Evolutionary conservation across 2,888 invertebrate species (phyloP).

Genomic region (Heliconius cydno): DNA sequence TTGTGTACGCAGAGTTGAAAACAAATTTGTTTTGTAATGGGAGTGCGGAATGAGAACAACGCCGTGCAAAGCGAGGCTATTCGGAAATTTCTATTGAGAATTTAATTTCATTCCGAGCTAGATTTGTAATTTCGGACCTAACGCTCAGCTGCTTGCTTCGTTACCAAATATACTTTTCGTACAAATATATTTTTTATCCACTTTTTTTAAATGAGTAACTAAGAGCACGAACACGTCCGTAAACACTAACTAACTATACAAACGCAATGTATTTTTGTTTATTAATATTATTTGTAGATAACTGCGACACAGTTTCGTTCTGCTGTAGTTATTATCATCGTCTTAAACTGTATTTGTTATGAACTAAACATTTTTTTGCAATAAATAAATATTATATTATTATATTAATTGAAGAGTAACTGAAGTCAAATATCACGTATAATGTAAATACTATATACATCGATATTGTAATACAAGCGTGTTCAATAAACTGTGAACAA

Average conservation of each 20-base stretch:
- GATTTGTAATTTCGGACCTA: constrained; percentile 5
- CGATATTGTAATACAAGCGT: constrained; percentile 24
- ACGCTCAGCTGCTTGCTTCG: not conserved
- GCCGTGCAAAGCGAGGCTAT: constrained; percentile 19
- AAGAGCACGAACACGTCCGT: not conserved
- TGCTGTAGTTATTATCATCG: too few relatives aligned
- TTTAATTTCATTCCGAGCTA: constrained; percentile 35
- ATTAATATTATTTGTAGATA: too few relatives aligned
- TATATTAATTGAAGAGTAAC: too few relatives aligned
- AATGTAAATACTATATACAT: constrained; percentile 15
- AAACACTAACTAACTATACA: not conserved
- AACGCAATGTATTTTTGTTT: too few relatives aligned
- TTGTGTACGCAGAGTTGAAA: constrained; percentile 28
- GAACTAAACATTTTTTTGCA: too few relatives aligned
- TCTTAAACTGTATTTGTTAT: too few relatives aligned
- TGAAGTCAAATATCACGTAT: not conserved
- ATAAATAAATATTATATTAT: too few relatives aligned
- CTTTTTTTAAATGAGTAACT: not conserved
- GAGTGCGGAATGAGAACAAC: constrained; percentile 34
- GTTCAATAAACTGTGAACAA: constrained; percentile 33
- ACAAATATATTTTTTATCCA: not conserved
- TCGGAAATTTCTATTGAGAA: constrained; percentile 34
- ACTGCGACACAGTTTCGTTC: too few relatives aligned
- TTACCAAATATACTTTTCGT: not conserved
- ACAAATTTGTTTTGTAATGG: constrained; percentile 35